phyloP scores from a whole-genome alignment of 2,797 vertebrate species.

The Sphenopsis melanotis region DNA sequence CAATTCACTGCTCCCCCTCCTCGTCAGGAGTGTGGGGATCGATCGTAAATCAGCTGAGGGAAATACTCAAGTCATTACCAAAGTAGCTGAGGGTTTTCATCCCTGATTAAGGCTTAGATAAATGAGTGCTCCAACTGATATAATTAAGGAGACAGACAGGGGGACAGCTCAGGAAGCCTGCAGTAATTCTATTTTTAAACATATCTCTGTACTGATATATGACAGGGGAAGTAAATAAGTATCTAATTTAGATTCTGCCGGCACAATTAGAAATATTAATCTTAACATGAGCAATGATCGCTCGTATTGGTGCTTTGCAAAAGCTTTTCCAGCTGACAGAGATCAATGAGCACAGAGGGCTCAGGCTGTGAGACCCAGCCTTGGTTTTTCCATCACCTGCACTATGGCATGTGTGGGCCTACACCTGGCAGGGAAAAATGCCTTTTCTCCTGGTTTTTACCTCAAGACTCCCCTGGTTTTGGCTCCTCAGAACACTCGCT shows the following conservation, averaged over 20 bases:
- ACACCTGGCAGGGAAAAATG: not conserved
- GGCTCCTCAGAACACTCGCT: not conserved
- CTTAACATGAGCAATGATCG: not conserved
- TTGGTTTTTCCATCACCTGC: not conserved
- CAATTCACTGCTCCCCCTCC: not conserved
- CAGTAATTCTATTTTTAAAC: constrained; percentile 66
- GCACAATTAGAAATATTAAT: constrained; percentile 66
- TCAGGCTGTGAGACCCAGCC: not conserved
- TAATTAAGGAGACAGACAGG: constrained; percentile 60
- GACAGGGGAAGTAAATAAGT: constrained; percentile 55
- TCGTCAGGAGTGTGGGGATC: not conserved
- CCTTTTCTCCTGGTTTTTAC: not conserved
- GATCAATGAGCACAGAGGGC: not conserved
- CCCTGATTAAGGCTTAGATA: constrained; percentile 64
- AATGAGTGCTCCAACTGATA: constrained; percentile 63
- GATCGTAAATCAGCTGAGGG: constrained; percentile 40
- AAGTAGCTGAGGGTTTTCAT: constrained; percentile 55
- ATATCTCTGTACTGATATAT: not conserved
- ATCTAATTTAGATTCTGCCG: constrained; percentile 59
- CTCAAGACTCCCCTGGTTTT: not conserved
- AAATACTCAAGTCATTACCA: constrained; percentile 53
- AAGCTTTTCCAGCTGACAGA: constrained; percentile 24
- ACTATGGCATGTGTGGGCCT: rapidly evolving
- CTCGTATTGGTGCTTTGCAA: not conserved
- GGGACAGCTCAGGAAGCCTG: constrained; percentile 50